Base-by-base conservation (phyloP, 2,888 invertebrate species). In the Schrankia costaestrigalis region DNA sequence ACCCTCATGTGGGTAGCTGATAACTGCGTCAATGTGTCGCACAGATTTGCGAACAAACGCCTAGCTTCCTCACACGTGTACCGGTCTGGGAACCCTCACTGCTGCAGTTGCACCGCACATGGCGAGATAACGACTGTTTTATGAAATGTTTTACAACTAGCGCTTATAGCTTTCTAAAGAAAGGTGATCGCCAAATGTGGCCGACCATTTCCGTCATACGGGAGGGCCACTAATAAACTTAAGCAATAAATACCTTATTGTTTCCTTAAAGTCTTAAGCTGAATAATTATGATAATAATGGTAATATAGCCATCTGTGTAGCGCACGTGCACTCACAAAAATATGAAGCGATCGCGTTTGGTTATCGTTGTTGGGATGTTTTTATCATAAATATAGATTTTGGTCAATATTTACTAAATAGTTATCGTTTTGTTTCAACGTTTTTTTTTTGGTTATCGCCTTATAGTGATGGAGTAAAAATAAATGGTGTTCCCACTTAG, bases 141-240 rank as follows among this genome's bases (percentile, higher is more conserved):
- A 80, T 77, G 66, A 71, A 79, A 79, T 70, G 75, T 80, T 84
- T 84, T 81, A 84, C 80, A 77, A 72, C 81, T 67, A 74, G 65
- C 63, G 58, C 63, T 63, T 62, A 69, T 58, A 56, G 73, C 72
- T 79, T 77, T 78, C 78, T 71, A 74, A 62, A 74, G 82, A 79
- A 83, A 85, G 84, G 82, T 83, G 78, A 84, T 72, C 75, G 64
- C 72, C 75, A 74, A 76, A 77, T 74, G 74, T 71, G 63, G 62
- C 33, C 51, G 49, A 45, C 41, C 46, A 57, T 69, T 77, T 78
- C 78, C 76, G 73, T 67, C 69, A 26, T 40, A 46, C 45, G 47
- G 58, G 47, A 52, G 56, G 43, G 26, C 43, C 28, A 35, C 38
- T 26, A 51, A 50, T 50, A 51, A 58, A 54, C 40, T 38, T 23